Conservation (phyloP, 2,113 vertebrate genomes). For the Leiothrix lutea region DNA sequence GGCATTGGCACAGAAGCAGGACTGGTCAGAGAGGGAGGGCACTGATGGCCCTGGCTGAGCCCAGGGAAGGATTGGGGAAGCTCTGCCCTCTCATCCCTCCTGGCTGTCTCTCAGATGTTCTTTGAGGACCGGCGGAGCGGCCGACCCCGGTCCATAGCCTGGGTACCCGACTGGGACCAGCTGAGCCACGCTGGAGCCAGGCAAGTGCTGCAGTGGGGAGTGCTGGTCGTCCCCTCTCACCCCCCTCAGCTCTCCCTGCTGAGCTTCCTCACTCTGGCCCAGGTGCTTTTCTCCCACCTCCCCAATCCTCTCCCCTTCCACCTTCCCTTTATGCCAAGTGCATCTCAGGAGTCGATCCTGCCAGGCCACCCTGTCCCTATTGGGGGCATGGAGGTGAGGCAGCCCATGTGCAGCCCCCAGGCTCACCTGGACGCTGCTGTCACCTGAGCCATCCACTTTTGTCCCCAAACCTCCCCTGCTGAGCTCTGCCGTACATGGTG, state of each 20-base stretch:
- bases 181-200: background rate
- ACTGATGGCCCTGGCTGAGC: background rate
- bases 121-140: background rate
- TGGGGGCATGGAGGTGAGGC: background rate
- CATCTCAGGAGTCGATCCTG: background rate
- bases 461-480: background rate
- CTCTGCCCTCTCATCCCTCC: background rate
- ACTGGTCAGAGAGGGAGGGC: background rate
- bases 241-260: background rate
- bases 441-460: background rate
- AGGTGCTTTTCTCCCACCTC: background rate
- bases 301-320: background rate
- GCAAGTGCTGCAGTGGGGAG: background rate
- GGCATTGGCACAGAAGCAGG: background rate
- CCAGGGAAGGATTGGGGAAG: background rate
- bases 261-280: background rate
- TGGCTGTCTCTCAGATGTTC: background rate
- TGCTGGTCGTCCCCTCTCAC: rapidly evolving
- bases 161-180: background rate
- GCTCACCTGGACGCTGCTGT: background rate
- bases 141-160: conserved; percentile 33
- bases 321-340: background rate
- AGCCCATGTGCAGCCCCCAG: background rate
- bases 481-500: background rate
- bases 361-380: background rate